Evolutionary conservation across 2,888 invertebrate genomes (phyloP).

Genomic region (Lacanobia oleracea): DNA sequence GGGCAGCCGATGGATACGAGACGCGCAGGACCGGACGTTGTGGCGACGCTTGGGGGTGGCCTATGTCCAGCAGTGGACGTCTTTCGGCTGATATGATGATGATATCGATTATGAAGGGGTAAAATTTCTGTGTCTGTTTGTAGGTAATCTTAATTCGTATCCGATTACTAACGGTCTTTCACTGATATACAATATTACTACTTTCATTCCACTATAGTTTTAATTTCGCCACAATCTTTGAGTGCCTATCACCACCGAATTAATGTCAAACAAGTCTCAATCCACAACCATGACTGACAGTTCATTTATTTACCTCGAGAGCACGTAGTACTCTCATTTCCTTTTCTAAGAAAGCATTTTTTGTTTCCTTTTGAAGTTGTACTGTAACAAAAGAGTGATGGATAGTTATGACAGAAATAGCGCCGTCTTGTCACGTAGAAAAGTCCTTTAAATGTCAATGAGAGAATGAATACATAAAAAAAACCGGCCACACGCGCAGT

Average conservation of each 20-base stretch:
- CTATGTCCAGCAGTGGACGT: too few relatives aligned
- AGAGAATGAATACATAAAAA: too few relatives aligned
- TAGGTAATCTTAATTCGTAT: too few relatives aligned
- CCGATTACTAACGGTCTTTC: too few relatives aligned
- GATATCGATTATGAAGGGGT: too few relatives aligned
- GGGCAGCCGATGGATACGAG: too few relatives aligned
- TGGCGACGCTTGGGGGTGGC: too few relatives aligned
- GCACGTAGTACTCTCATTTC: constrained; percentile 51
- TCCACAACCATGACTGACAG: constrained; percentile 29
- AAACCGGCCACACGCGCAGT: too few relatives aligned
- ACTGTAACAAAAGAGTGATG: constrained; percentile 31
- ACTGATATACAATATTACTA: too few relatives aligned
- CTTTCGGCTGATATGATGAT: too few relatives aligned
- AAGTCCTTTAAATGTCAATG: background rate
- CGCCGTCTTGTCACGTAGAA: background rate
- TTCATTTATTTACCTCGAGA: constrained; percentile 47
- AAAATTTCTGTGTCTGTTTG: too few relatives aligned
- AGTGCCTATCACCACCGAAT: background rate
- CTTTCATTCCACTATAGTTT: background rate
- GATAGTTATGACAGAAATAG: constrained; percentile 19
- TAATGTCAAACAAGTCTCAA: constrained; percentile 14
- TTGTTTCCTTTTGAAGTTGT: constrained; percentile 33
- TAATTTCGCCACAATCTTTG: background rate
- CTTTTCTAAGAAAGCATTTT: constrained; percentile 21
- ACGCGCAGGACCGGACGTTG: too few relatives aligned